Base-by-base conservation (phyloP, 1,140 invertebrate genomes). In the Hydropsyche tenuis region DNA sequence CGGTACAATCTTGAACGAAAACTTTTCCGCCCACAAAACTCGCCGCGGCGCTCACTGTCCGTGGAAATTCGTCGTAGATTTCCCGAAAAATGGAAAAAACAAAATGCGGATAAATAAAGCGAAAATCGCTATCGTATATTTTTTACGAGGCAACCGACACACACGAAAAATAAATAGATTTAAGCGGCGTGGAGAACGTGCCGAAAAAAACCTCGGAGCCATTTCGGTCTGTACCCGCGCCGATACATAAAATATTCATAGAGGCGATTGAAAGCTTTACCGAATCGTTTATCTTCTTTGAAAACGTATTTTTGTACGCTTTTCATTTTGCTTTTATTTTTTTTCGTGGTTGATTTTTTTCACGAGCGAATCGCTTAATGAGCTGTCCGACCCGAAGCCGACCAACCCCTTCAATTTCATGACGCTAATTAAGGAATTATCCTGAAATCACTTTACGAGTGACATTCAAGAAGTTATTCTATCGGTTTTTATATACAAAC, bases 271-370 rank as follows among this genome's bases (percentile, higher is more conserved):
- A 60, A 60, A 60, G 56, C 56, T 60, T 60, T 60, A 25, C 56
- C 56, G 22, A 60, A 60, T 60, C 56, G 56, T 60, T 60, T 60
- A 60, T 60, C 56, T 60, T 60, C 56, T 60, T 60, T 60, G 56
- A 60, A 60, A 60, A 23, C 22, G 56, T 60, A 60, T 60, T 60
- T 56, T 27, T 60, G 56, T 60, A 12, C 22, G 56, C 9, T 60
- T 60, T 60, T 25, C 48, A 20, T 53, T 37, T 16, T 18, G 48
- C 18, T 53, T 53, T 53, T 14, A 6, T 53, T 53, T 53, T 53
- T 53, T 53, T 27, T 23, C 14, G 11, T 27, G 22, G 25, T 7
- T 12, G 60, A 37, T 9, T 37, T 9, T 37, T 37, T 37, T 37
- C 30, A 9, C 30, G 30, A 9, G 30, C 30, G 30, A 37, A 37